Evolutionary conservation across 2,797 vertebrate genomes (phyloP).

Genomic region (Hypotaenidia philippensis): DNA sequence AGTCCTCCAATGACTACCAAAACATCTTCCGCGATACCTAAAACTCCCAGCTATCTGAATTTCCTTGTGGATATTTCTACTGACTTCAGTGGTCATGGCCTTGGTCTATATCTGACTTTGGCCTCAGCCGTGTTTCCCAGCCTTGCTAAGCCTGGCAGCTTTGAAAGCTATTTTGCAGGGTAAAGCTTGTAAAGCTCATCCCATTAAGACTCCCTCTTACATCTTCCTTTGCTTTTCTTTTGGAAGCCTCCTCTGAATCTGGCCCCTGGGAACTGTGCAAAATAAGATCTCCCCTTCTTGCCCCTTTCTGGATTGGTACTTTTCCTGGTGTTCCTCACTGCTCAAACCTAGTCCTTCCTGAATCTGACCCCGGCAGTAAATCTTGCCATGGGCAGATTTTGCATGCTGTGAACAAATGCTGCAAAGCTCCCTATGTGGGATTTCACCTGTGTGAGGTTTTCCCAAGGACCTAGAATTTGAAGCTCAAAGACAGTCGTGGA

Average conservation of each 20-base stretch:
- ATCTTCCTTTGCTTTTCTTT: neutral
- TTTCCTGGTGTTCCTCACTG: neutral
- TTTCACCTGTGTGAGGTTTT: neutral
- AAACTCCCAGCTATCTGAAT: neutral
- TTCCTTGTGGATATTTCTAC: neutral
- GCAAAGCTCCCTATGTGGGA: neutral
- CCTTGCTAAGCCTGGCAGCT: neutral
- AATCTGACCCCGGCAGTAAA: neutral
- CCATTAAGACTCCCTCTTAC: neutral
- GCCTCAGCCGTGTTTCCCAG: neutral
- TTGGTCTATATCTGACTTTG: neutral
- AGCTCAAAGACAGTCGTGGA: rapidly evolving
- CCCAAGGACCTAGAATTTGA: neutral
- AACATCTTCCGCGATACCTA: neutral
- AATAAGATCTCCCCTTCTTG: neutral
- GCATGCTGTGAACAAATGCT: neutral
- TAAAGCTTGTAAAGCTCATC: neutral
- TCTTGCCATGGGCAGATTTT: neutral
- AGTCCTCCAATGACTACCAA: neutral
- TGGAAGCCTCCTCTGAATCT: neutral
- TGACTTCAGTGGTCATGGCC: neutral
- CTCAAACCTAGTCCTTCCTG: neutral
- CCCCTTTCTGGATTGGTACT: neutral
- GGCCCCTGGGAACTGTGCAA: neutral
- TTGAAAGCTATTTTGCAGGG: neutral